Conservation (phyloP, 2,797 vertebrate species). For the Amblyraja radiata region DNA sequence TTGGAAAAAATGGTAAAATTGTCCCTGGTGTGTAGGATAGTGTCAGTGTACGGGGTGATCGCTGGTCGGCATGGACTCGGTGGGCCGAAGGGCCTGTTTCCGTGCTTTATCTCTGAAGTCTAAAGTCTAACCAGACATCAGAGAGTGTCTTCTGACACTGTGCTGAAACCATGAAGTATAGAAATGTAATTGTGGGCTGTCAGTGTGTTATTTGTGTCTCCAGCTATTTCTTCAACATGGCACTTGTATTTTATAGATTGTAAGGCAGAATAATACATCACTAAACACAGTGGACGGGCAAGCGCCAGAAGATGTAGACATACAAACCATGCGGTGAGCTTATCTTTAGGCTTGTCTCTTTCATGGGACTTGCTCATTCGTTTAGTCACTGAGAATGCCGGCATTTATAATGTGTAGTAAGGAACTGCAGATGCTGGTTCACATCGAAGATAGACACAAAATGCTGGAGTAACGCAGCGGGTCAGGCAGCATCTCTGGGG, state of each 20-base stretch:
- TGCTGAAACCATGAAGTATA: neutral
- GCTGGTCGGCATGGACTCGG: too few species aligned
- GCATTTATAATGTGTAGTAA: too few species aligned
- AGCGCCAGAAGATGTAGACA: conserved; percentile 82
- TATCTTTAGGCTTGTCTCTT: neutral
- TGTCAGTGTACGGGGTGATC: too few species aligned
- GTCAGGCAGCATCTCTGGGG: too few species aligned
- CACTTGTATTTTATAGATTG: conserved; percentile 62
- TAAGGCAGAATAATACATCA: conserved; percentile 80
- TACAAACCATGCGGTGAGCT: conserved; percentile 91
- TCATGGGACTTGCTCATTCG: neutral
- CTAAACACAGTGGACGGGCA: conserved; percentile 66
- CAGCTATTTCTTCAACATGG: neutral
- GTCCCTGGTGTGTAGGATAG: too few species aligned
- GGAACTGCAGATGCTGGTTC: too few species aligned
- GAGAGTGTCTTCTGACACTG: neutral
- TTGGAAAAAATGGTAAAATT: too few species aligned
- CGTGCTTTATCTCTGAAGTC: neutral
- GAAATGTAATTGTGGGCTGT: neutral
- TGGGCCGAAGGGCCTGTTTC: too few species aligned
- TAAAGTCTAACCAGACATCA: neutral
- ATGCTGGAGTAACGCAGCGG: too few species aligned
- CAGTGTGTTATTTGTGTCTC: neutral
- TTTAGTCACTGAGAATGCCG: too few species aligned
- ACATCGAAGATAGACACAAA: too few species aligned